These are phyloP conservation scores for Brotula barbata DNA, from an alignment of 2,797 vertebrate species.

Conservation along the genomic window DNA sequence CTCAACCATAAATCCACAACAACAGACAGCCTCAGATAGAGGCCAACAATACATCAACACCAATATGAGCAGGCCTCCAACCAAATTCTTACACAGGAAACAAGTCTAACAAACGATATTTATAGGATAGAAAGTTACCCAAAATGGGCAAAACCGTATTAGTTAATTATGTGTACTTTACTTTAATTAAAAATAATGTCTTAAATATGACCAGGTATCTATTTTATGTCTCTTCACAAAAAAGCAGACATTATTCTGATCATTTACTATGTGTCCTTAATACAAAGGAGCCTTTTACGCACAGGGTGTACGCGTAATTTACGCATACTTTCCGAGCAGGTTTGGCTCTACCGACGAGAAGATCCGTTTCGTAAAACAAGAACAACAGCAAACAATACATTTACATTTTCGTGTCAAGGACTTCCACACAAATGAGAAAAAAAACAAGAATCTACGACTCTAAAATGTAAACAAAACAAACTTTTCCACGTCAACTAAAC, in stretches of 20 bases:
- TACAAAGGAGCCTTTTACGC: slow-evolving; percentile 36
- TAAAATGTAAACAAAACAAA: too few species aligned
- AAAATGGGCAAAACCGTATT: too few species aligned
- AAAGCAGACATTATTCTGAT: background rate
- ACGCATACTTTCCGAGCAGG: background rate
- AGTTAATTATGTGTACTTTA: too few species aligned
- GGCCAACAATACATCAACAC: background rate
- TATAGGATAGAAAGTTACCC: too few species aligned
- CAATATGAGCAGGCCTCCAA: slow-evolving; percentile 14
- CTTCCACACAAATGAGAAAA: background rate
- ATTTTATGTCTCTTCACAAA: background rate
- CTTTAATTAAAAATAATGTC: too few species aligned
- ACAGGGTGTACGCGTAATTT: background rate
- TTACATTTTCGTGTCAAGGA: accelerated
- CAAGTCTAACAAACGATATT: slow-evolving; percentile 8
- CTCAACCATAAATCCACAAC: background rate
- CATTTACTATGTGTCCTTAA: background rate
- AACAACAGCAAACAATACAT: too few species aligned
- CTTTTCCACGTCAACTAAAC: too few species aligned
- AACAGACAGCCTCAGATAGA: background rate
- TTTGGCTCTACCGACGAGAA: background rate
- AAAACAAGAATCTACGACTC: too few species aligned
- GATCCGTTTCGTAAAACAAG: background rate
- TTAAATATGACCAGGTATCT: too few species aligned
- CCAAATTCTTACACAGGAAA: slow-evolving; percentile 21